Evolutionary conservation across 2,113 vertebrate species (phyloP).

Genomic region (Mormoops blainvillei): DNA sequence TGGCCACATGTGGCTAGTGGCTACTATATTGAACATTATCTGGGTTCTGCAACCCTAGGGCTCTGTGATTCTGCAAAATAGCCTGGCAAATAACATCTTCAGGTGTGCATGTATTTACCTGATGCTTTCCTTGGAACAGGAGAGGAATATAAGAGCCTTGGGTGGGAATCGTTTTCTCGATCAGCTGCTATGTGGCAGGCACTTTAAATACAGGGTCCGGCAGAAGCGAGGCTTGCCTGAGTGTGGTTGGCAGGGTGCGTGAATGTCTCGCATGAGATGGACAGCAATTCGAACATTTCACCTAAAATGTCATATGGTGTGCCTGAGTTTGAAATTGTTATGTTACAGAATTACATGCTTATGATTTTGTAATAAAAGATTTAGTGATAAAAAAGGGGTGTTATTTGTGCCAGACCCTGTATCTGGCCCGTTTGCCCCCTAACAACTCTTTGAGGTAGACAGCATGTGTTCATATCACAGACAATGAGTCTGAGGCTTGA

Average conservation of each 20-base stretch:
- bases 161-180: not conserved
- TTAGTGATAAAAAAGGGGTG: no score
- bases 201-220: rapidly evolving
- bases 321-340: no score
- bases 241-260: no score
- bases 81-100: not conserved
- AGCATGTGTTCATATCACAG: not conserved
- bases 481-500: not conserved
- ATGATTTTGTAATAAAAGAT: no score
- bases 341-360: no score
- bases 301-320: no score
- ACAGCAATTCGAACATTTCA: no score
- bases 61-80: not conserved
- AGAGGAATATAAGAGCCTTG: not conserved
- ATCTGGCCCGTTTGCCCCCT: not conserved
- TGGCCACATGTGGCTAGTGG: not conserved
- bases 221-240: no score
- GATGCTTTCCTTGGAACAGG: not conserved
- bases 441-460: rapidly evolving
- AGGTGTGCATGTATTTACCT: rapidly evolving
- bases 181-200: not conserved
- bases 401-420: no score
- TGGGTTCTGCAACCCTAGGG: not conserved
- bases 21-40: rapidly evolving
- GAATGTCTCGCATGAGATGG: no score